phyloP scores from a whole-genome alignment of 2,797 vertebrate genomes.

The Oreortyx pictus region DNA sequence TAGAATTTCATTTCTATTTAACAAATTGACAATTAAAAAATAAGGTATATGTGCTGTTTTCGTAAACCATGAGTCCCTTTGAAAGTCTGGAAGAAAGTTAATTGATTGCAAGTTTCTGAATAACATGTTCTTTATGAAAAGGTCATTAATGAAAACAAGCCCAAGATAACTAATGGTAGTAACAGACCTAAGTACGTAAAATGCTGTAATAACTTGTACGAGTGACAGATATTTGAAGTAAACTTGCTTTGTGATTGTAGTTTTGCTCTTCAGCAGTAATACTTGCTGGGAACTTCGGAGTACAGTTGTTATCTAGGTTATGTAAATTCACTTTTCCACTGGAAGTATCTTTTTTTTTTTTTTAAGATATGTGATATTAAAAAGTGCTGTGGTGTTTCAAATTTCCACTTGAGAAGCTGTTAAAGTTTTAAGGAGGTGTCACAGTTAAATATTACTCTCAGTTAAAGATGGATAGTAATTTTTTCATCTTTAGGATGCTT shows the following conservation, averaged over 20 bases:
- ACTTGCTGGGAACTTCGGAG: background rate
- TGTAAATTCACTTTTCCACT: background rate
- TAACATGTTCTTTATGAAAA: background rate
- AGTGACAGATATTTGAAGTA: constrained; percentile 3
- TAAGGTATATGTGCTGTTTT: background rate
- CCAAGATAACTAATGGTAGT: background rate
- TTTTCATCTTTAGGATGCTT: background rate
- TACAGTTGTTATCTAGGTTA: background rate
- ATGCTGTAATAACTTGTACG: background rate
- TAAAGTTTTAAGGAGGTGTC: background rate
- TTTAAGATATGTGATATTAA: background rate
- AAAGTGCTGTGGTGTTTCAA: background rate
- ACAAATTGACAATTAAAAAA: background rate
- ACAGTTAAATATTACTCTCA: background rate
- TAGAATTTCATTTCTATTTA: background rate
- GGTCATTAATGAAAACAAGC: background rate
- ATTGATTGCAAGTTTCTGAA: background rate
- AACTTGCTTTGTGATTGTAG: background rate
- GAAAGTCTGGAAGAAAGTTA: background rate
- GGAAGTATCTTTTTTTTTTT: background rate
- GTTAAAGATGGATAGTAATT: background rate
- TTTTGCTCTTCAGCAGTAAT: background rate
- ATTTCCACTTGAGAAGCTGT: background rate
- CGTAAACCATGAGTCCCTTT: background rate
- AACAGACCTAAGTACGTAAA: background rate